Evolutionary conservation across 2,888 invertebrate species (phyloP).

Genomic region (Harmothoe impar): DNA sequence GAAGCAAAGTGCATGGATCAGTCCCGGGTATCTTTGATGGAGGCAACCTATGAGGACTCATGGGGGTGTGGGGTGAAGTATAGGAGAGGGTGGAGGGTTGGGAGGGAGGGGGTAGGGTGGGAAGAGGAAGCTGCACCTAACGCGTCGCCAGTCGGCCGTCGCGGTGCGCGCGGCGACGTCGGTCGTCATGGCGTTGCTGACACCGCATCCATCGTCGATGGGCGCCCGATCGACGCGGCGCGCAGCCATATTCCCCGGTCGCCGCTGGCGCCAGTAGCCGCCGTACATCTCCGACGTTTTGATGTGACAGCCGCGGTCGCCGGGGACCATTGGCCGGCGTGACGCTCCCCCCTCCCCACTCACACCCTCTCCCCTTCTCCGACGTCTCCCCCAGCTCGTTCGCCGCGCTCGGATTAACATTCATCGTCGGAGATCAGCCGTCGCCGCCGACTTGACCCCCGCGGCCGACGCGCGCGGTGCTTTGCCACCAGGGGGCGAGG

Average conservation of each 20-base stretch:
- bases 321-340: background rate
- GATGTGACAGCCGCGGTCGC: constrained; percentile 39
- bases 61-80: background rate
- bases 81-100: background rate
- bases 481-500: constrained; percentile 11
- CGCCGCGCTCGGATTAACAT: constrained; percentile 45
- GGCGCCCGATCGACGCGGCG: background rate
- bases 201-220: background rate
- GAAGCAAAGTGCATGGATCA: too few relatives aligned
- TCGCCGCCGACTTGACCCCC: constrained; percentile 34
- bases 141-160: background rate
- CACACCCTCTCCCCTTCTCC: background rate
- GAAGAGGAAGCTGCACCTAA: background rate
- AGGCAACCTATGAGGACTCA: background rate
- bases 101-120: background rate
- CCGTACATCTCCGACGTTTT: constrained; percentile 45
- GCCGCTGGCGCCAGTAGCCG: background rate
- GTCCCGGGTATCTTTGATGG: too few relatives aligned
- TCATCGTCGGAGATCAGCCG: constrained; percentile 46
- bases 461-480: constrained; percentile 28
- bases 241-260: constrained; percentile 32
- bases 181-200: background rate
- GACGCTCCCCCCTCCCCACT: background rate
- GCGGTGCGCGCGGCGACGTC: background rate
- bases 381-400: background rate